These are phyloP conservation scores for Papilio aristodemus DNA, from an alignment of 1,140 invertebrate species.

Conservation along the genomic window DNA sequence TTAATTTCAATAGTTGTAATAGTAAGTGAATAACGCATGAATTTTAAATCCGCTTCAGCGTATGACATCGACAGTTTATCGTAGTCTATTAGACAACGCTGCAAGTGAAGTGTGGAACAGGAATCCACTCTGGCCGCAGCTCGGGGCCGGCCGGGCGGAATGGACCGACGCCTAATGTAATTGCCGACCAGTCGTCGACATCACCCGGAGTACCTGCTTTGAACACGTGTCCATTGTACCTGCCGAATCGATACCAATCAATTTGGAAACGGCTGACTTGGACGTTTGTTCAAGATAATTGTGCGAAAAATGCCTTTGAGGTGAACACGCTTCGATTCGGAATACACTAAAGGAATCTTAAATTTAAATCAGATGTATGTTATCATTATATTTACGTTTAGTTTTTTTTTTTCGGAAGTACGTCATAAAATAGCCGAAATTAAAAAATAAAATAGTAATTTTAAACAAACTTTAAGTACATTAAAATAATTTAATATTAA, in stretches of 20 bases:
- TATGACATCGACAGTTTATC: neutral
- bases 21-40: neutral
- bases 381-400: too few species aligned
- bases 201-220: neutral
- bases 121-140: conserved; percentile 12
- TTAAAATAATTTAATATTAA: too few species aligned
- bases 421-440: too few species aligned
- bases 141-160: neutral
- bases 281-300: neutral
- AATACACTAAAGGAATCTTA: too few species aligned
- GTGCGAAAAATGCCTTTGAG: neutral
- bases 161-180: conserved; percentile 25
- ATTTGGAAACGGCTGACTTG: conserved; percentile 1
- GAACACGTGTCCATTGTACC: conserved; percentile 13
- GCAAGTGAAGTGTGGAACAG: neutral
- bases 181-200: conserved; percentile 12
- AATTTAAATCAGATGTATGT: too few species aligned
- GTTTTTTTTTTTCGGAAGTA: too few species aligned
- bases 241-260: conserved; percentile 14
- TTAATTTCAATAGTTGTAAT: too few species aligned
- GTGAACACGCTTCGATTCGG: too few species aligned
- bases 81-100: conserved; percentile 10
- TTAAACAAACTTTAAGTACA: neutral
- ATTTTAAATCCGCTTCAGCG: neutral
- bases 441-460: too few species aligned